A percentile compares a stretch with the other conserved stretches of the same genome.
These are phyloP conservation scores for Ceyx cyanopectus DNA, from an alignment of 2,113 vertebrate genomes.

Conservation along the genomic window DNA sequence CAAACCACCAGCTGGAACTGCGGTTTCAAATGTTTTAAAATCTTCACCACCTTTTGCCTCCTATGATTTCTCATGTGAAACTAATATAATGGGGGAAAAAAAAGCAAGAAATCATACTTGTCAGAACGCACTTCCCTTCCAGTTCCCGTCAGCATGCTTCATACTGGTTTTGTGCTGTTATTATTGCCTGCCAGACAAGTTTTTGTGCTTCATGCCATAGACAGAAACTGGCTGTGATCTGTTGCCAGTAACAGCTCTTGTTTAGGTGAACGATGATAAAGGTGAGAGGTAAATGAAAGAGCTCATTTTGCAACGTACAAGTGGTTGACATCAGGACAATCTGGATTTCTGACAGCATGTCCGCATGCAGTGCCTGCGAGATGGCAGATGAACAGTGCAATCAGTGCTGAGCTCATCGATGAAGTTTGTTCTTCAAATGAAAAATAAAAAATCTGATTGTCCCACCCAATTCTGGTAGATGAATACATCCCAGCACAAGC, in stretches of 20 bases:
- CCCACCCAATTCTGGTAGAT: not conserved
- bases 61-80: not conserved
- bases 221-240: not conserved
- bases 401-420: not conserved
- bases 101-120: not conserved
- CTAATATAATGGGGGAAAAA: not conserved
- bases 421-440: too few species aligned
- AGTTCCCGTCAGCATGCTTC: not conserved
- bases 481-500: not conserved
- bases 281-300: not conserved
- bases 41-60: not conserved
- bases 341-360: not conserved
- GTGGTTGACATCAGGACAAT: not conserved
- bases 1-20: not conserved
- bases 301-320: not conserved
- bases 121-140: not conserved
- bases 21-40: not conserved
- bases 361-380: not conserved
- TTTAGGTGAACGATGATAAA: not conserved
- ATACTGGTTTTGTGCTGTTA: not conserved
- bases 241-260: not conserved
- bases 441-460: too few species aligned
- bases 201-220: not conserved
- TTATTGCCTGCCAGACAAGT: not conserved
- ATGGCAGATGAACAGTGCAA: not conserved